phyloP scores from a whole-genome alignment of 2,888 invertebrate species.

The Reticulitermes lucifugus region DNA sequence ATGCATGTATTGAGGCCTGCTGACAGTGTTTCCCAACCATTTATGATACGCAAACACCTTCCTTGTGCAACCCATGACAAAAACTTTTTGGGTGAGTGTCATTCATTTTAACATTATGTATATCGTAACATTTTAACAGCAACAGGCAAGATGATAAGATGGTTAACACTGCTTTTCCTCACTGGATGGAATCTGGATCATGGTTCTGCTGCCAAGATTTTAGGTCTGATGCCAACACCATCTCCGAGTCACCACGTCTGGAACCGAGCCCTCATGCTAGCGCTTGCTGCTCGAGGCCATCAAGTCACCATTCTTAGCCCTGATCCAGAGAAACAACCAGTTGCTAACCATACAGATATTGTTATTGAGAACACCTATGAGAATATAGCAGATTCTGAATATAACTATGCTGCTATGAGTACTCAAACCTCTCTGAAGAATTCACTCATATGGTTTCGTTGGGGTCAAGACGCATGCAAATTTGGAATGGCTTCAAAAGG shows the following conservation, averaged over 20 bases:
- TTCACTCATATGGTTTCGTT: background rate
- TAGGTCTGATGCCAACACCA: conserved; percentile 45
- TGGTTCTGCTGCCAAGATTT: conserved; percentile 34
- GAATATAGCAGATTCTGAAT: background rate
- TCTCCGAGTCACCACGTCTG: conserved; percentile 52
- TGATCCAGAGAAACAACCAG: conserved; percentile 45
- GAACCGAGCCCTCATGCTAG: conserved; percentile 46
- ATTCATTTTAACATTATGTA: too few relatives aligned
- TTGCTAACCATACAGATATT: conserved; percentile 46
- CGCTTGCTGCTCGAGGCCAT: conserved; percentile 48
- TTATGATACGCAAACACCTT: too few relatives aligned
- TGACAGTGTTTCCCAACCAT: too few relatives aligned
- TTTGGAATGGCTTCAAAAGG: conserved; percentile 36
- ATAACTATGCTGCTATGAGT: background rate
- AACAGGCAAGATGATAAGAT: too few relatives aligned
- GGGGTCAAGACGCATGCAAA: conserved; percentile 38
- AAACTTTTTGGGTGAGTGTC: too few relatives aligned
- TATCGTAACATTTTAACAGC: too few relatives aligned
- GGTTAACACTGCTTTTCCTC: too few relatives aligned
- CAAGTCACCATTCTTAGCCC: conserved; percentile 51
- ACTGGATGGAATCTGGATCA: too few relatives aligned
- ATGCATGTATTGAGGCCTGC: too few relatives aligned
- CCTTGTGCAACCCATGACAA: too few relatives aligned
- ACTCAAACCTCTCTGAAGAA: background rate
- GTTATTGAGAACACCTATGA: conserved; percentile 48